phyloP scores from a whole-genome alignment of 2,888 invertebrate species.

The Trissolcus brochymenae region DNA sequence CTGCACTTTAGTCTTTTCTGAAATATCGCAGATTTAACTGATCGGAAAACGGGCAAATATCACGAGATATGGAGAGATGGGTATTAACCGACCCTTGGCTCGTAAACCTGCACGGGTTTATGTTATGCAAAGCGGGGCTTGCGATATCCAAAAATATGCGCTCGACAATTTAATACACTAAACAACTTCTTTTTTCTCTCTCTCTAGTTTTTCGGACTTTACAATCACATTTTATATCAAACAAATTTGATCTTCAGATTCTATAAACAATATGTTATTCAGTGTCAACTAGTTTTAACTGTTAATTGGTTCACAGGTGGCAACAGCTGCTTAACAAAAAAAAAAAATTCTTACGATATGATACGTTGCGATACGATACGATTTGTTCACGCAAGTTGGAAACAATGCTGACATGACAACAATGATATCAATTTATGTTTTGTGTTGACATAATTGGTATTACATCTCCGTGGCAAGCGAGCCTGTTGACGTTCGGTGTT shows the following conservation, averaged over 20 bases:
- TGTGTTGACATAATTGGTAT: slow-evolving; percentile 43
- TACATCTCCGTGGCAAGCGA: slow-evolving; percentile 29
- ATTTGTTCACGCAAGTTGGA: no score
- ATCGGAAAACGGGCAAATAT: slow-evolving; percentile 71
- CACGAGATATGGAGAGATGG: slow-evolving; percentile 64
- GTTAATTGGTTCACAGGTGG: no score
- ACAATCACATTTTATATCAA: no score
- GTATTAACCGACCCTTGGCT: slow-evolving; percentile 60
- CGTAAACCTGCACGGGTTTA: slow-evolving; percentile 49
- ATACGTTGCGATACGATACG: no score
- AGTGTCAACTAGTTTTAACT: no score
- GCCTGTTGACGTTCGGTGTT: slow-evolving; percentile 33
- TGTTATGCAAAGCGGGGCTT: slow-evolving; percentile 39
- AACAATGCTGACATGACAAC: slow-evolving; percentile 1
- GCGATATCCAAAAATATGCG: slow-evolving; percentile 33
- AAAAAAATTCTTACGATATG: no score
- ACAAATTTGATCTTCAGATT: no score
- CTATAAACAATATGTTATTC: no score
- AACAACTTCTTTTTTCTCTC: no score
- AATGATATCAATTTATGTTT: slow-evolving; percentile 41
- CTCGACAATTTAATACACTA: neutral
- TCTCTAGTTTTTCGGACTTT: no score
- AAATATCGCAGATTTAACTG: slow-evolving; percentile 69
- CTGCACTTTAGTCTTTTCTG: slow-evolving; percentile 51
- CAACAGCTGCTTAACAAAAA: no score